These are phyloP conservation scores for Dasypus novemcinctus DNA, from an alignment of 2,113 vertebrate genomes.

Conservation along the genomic window DNA sequence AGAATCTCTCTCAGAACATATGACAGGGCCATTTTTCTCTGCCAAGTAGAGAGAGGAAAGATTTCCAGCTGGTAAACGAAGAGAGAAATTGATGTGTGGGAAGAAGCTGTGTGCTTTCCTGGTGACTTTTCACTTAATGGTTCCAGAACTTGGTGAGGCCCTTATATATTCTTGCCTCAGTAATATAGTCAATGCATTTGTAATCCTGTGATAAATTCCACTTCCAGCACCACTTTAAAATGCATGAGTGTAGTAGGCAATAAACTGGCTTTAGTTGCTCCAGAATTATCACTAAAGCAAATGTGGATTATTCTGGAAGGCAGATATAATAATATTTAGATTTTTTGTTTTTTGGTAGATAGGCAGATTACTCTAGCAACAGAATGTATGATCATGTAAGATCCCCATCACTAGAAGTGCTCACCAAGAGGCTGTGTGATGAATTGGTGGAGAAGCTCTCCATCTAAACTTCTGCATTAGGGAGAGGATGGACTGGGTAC, in stretches of 20 bases:
- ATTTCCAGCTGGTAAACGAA: not conserved
- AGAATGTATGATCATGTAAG: not conserved
- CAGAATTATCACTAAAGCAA: not conserved
- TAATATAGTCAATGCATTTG: not conserved
- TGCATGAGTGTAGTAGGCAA: not conserved
- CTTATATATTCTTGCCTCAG: not conserved
- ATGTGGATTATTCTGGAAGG: not conserved
- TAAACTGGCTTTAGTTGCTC: not conserved
- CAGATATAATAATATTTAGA: conserved; percentile 33
- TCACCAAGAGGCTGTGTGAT: not conserved
- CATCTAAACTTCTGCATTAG: not conserved
- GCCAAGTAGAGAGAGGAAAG: not conserved
- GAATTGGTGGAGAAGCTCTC: not conserved
- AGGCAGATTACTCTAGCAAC: not conserved
- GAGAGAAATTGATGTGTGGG: not conserved
- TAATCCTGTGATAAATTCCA: not conserved
- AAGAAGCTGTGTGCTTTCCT: not conserved
- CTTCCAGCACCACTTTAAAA: conserved; percentile 14
- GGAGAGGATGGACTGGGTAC: not conserved
- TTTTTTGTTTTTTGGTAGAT: not conserved
- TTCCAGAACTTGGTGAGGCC: not conserved
- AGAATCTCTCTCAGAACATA: not conserved
- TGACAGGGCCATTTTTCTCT: not conserved
- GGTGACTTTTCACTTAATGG: not conserved
- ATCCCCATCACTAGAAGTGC: not conserved